A percentile compares a stretch with the other conserved stretches of the same genome.
phyloP scores from a whole-genome alignment of 1,140 invertebrate genomes.

The Megalonaias nervosa region DNA sequence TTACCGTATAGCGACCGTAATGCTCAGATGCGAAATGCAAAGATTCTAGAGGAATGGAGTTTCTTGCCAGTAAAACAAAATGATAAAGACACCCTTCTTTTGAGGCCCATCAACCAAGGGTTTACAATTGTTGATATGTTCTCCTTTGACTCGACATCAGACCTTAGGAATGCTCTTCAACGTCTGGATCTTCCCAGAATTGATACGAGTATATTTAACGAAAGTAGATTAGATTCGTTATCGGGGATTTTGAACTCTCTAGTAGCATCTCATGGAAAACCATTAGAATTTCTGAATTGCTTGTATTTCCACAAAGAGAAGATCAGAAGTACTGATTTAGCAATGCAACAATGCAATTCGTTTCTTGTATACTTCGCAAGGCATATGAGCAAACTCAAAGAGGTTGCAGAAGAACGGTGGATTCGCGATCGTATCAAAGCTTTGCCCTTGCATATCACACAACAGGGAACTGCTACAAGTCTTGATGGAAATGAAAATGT shows the following conservation, averaged over 20 bases:
- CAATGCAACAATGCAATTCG: background rate
- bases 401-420: background rate
- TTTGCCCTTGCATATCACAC: conserved; percentile 10
- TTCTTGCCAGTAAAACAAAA: conserved; percentile 4
- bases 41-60: conserved; percentile 6
- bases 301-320: background rate
- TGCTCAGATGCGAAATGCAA: background rate
- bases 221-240: background rate
- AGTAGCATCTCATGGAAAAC: background rate
- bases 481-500: background rate
- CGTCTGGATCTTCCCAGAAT: conserved; percentile 5
- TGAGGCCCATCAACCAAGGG: conserved; percentile 1
- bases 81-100: background rate
- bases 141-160: background rate
- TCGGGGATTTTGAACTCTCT: background rate
- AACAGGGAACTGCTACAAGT: background rate
- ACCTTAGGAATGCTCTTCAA: background rate
- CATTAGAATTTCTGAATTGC: conserved; percentile 5
- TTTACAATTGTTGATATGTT: background rate
- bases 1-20: background rate
- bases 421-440: background rate
- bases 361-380: conserved; percentile 3
- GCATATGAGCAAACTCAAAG: background rate
- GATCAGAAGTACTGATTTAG: background rate
- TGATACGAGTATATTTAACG: background rate